Percentiles rank a stretch among this genome's conserved stretches.
phyloP scores from a whole-genome alignment of 2,888 invertebrate genomes.

The Athalia rosae region DNA sequence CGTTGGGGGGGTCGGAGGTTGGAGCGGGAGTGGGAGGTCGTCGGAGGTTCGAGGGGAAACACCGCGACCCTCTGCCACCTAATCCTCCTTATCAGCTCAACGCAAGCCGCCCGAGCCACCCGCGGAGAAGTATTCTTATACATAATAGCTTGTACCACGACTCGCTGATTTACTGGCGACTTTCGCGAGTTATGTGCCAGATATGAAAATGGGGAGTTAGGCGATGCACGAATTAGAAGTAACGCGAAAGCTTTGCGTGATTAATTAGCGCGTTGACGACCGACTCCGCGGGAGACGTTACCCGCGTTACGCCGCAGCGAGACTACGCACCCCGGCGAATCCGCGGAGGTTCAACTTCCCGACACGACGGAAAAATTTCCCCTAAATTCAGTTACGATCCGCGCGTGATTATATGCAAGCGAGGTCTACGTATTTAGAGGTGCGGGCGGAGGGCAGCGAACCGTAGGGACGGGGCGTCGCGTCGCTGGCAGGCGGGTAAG shows the following conservation, averaged over 20 bases:
- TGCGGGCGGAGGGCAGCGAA: background rate
- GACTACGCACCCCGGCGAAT: background rate
- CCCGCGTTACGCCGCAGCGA: background rate
- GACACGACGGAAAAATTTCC: too few relatives aligned
- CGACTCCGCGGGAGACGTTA: conserved; percentile 1
- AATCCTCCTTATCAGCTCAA: conserved; percentile 47
- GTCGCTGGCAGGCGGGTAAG: background rate
- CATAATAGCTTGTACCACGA: conserved; percentile 42
- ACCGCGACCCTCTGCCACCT: conserved; percentile 43
- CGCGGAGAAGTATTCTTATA: conserved; percentile 43
- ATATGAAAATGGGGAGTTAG: conserved; percentile 37
- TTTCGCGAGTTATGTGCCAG: conserved; percentile 39
- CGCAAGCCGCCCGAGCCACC: conserved; percentile 45
- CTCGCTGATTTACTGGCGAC: conserved; percentile 40
- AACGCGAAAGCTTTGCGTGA: background rate
- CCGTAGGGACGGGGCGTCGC: background rate
- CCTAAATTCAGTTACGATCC: too few relatives aligned
- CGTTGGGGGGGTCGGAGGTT: conserved; percentile 6
- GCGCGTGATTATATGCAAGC: too few relatives aligned
- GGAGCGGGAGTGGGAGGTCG: conserved; percentile 23
- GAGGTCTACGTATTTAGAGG: background rate
- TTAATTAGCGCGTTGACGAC: conserved; percentile 24
- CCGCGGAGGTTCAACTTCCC: background rate
- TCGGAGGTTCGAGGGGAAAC: conserved; percentile 35
- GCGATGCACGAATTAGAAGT: background rate